Evolutionary conservation across 2,888 invertebrate species (phyloP).

Genomic region (Prosopocoilus inquinatus): DNA sequence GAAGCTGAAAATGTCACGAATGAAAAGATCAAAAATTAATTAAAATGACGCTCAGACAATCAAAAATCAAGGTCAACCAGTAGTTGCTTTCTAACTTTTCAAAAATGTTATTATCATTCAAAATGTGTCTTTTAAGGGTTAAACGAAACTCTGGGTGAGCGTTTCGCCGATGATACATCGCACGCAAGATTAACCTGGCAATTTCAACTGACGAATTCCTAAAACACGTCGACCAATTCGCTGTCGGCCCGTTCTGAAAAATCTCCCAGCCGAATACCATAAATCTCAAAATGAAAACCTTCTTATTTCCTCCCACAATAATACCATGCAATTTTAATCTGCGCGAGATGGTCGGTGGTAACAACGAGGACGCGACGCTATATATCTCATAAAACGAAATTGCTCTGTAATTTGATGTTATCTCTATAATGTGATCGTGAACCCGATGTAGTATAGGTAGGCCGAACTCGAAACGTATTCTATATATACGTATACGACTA

Average conservation of each 20-base stretch:
- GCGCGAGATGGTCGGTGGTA: not conserved
- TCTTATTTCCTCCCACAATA: constrained; percentile 18
- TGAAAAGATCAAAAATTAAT: too few species aligned
- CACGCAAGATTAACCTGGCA: constrained; percentile 1
- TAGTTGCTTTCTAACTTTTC: too few species aligned
- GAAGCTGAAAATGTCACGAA: too few species aligned
- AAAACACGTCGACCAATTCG: not conserved
- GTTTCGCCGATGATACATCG: constrained; percentile 2
- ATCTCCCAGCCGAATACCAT: constrained; percentile 6
- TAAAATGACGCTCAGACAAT: too few species aligned
- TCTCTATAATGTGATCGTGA: constrained; percentile 36
- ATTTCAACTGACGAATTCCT: constrained; percentile 16
- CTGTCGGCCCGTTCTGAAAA: not conserved
- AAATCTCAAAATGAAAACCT: constrained; percentile 21
- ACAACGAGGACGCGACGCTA: constrained; percentile 4
- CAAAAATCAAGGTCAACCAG: too few species aligned
- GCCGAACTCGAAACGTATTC: constrained; percentile 2
- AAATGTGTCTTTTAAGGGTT: not conserved
- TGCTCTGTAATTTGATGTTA: constrained; percentile 41
- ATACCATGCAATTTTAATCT: constrained; percentile 16
- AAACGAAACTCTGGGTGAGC: not conserved
- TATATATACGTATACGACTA: constrained; percentile 4
- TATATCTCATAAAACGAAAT: constrained; percentile 37
- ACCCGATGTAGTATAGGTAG: constrained; percentile 7
- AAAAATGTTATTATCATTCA: too few species aligned